Conservation (phyloP, 2,797 vertebrate genomes). For the Todus mexicanus region DNA sequence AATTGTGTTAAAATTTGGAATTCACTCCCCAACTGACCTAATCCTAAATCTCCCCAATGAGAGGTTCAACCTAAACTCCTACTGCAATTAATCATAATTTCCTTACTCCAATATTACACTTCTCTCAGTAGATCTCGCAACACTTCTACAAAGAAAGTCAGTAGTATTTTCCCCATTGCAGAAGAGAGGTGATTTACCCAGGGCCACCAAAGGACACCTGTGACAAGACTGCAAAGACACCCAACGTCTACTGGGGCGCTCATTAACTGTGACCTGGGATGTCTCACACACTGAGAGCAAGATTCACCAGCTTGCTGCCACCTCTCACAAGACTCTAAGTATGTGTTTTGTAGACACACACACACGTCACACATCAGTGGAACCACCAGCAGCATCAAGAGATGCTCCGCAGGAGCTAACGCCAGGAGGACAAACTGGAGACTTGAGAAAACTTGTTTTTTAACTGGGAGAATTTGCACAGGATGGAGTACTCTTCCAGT, state of each 20-base stretch:
- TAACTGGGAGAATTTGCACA: background rate
- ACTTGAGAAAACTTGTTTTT: background rate
- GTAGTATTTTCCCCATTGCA: background rate
- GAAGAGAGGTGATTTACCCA: background rate
- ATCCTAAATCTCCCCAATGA: background rate
- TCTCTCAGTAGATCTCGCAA: background rate
- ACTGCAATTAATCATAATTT: background rate
- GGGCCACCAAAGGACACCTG: background rate
- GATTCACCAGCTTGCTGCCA: background rate
- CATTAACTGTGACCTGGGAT: background rate
- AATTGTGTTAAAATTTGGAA: background rate
- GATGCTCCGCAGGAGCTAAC: background rate
- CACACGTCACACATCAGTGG: fast-evolving
- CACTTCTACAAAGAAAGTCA: background rate
- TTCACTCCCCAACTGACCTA: background rate
- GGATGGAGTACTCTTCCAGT: background rate
- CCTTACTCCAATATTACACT: background rate
- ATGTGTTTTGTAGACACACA: background rate
- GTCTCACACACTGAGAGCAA: background rate
- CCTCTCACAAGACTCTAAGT: background rate
- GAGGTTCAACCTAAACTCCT: background rate
- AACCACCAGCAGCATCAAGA: background rate
- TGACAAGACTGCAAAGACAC: background rate
- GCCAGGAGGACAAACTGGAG: background rate
- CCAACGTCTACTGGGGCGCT: background rate